Conservation (phyloP, 2,888 invertebrate species). For the Disparrhopalites patrizii region DNA sequence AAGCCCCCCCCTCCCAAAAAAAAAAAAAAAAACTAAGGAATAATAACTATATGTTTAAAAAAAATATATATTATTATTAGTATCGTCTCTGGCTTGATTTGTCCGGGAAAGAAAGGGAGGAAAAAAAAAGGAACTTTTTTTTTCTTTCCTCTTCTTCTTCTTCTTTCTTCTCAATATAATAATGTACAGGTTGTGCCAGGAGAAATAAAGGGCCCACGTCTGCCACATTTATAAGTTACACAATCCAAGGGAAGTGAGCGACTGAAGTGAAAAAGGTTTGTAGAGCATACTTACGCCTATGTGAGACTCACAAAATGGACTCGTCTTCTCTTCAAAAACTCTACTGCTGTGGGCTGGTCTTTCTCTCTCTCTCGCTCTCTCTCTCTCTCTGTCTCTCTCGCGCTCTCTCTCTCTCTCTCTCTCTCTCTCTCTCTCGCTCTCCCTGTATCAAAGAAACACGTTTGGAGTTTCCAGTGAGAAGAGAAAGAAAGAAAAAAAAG, state of each 20-base stretch:
- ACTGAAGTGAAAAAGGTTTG: slow-evolving; percentile 19
- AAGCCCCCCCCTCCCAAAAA: too few relatives aligned
- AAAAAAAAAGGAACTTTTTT: neutral
- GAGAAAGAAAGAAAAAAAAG: too few relatives aligned
- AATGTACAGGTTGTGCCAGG: slow-evolving; percentile 18
- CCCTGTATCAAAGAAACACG: too few relatives aligned
- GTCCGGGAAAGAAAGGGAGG: slow-evolving; percentile 4
- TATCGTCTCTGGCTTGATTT: too few relatives aligned
- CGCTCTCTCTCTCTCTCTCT: too few relatives aligned
- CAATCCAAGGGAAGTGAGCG: slow-evolving; percentile 19
- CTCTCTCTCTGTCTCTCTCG: too few relatives aligned
- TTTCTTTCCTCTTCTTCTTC: neutral
- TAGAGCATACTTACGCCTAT: slow-evolving; percentile 9
- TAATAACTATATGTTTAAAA: too few relatives aligned
- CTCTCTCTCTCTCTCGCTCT: too few relatives aligned
- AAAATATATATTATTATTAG: too few relatives aligned
- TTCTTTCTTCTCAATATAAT: neutral
- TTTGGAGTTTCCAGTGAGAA: slow-evolving; percentile 7
- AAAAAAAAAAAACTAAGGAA: too few relatives aligned
- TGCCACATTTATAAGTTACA: slow-evolving; percentile 20
- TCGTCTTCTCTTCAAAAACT: neutral
- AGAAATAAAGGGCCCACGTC: slow-evolving; percentile 22
- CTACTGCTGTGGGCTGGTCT: slow-evolving; percentile 1
- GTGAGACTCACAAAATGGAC: slow-evolving; percentile 14
- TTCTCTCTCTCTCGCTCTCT: too few relatives aligned